Base-by-base conservation (phyloP, 2,797 vertebrate species). In the Intellagama lesueurii region DNA sequence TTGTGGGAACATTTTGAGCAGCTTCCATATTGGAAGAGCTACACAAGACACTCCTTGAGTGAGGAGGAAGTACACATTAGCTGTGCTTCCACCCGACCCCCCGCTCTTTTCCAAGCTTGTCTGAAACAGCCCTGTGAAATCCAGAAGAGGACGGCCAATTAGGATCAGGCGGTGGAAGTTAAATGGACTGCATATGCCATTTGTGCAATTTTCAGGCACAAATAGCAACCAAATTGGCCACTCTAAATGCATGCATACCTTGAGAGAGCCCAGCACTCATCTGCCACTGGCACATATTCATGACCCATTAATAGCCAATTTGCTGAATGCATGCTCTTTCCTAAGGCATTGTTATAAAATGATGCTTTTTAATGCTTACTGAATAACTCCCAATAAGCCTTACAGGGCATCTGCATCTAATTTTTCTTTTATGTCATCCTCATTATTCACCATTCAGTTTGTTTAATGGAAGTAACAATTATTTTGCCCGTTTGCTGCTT, bases 401-500 rank as follows among this genome's bases (percentile, higher is more conserved):
- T 69, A 56, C 52, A 81, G 40, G 56, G 0, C 22, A 24, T 22
- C 4, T 83, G 28, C 44, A 0, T 75, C 76, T 84, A 66, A 1
- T 68, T 80, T 88, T 81, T 17, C 2, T 32, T 47, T 68, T 32
- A 1, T 32, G 22, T 87, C 89, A 19, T 32, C 68, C n/a, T 86
- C 16, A 35, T n/a, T 87, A 40, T 28, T 81, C 4, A 72, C 14
- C 30, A 7, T 56, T 47, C 28, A 64, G 4, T 0, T 6, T 12
- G 4, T 73, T 88, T 81, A 87, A 66, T 64, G 85, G 49, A 84
- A 89, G 16, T n/a, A 87, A n/a, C 83, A 92, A 83, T 72, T 89
- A 60, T 81, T 89, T 85, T 87, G 86, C 73, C 70, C 40, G 5
- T 87, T 92, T 90, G 68, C 83, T 68, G 82, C 32, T 85, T 40